Conservation (phyloP, 2,797 vertebrate genomes). For the Okamejei kenojei region DNA sequence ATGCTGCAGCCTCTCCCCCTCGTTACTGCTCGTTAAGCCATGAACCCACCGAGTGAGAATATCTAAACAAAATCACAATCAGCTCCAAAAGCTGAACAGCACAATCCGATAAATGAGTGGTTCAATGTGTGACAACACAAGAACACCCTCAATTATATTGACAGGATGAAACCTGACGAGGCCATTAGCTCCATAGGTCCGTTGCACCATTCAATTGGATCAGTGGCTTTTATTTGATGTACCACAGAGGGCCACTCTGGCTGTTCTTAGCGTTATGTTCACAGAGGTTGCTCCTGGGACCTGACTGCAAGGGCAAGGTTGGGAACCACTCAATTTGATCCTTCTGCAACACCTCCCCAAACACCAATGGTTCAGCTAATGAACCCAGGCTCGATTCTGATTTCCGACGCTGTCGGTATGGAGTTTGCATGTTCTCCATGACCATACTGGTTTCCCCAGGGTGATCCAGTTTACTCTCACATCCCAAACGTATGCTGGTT, state of each 20-base stretch:
- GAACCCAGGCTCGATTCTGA: no score
- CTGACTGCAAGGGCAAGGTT: no score
- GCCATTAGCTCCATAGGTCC: not conserved
- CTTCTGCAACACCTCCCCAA: no score
- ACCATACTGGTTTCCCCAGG: no score
- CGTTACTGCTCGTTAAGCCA: not conserved
- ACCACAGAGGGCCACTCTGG: not conserved
- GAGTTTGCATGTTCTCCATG: no score
- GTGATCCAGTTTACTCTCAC: no score
- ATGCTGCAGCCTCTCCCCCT: not conserved
- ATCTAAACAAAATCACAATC: not conserved
- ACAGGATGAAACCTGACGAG: not conserved
- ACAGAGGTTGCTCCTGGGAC: no score
- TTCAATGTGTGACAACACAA: not conserved
- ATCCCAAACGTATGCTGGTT: no score
- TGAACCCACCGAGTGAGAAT: not conserved
- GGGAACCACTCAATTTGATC: no score
- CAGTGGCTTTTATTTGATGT: not conserved
- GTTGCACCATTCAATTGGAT: not conserved
- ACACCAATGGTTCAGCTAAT: no score
- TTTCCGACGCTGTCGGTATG: no score
- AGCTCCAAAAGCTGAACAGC: not conserved
- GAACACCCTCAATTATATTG: not conserved
- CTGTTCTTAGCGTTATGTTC: no score
- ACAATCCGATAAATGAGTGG: not conserved